Base-by-base conservation (phyloP, 2,888 invertebrate genomes). In the Heliconius ethilla region DNA sequence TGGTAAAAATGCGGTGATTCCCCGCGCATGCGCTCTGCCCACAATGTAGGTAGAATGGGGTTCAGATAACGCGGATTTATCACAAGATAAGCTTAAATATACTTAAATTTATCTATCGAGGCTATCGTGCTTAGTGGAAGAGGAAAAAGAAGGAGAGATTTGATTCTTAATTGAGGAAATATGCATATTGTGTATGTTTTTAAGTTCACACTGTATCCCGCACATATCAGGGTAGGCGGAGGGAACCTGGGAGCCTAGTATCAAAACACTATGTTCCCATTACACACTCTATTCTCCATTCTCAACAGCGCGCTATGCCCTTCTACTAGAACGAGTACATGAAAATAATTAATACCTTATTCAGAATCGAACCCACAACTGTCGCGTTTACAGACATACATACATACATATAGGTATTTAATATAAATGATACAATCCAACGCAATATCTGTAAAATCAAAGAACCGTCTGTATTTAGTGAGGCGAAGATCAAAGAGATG, bases 11-110 rank as follows among this genome's bases (percentile, higher is more conserved):
- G 82, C 81, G 78, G 83, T 74, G 77, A 75, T 51, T 75, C 45
- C 40, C 37, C 82, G 84, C 90, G 90, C 91, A 88, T 89, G 91
- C 90, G 91, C 83, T 70, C 67, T 82, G 69, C 3, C 78, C 82
- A 70, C 78, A 81, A 83, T 78, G 80, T 77, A 79, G 82, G 82
- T 78, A 72, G 72, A 69, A 73, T 18, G 33, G 51, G 65, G 63
- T 74, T 74, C 40, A 25, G 63, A 40, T 74, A 74, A 27, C 40
- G 62, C 40, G 27, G 37, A 40, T 74, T 63, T 74, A 63, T 74
- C 63, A 18, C 37, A 27, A 74, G 74, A 74, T 74, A 69, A 15
- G 7, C 40, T 40, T 18, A 45, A 45, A 40, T 69, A 45, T 27
- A 69, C 25, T 69, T 45, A 45, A 25, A 45, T 45, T 69, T 40